Conservation (phyloP, 2,888 invertebrate genomes). For the Nomada flava region DNA sequence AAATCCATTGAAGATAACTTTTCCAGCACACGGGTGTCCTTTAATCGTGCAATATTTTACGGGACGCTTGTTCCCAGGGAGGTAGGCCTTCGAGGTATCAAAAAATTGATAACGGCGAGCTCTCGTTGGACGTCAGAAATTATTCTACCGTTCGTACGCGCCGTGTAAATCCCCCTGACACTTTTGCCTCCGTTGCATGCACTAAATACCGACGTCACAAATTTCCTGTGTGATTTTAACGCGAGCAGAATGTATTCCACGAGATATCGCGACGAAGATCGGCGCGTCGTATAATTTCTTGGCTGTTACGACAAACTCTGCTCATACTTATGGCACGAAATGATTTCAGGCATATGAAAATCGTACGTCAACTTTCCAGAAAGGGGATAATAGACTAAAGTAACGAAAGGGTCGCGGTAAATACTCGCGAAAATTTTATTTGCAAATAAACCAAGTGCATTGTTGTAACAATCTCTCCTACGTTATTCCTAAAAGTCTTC, state of each 20-base stretch:
- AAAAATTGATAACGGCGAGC: constrained; percentile 15
- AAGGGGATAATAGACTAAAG: no score
- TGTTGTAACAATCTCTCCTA: no score
- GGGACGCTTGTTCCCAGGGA: background rate
- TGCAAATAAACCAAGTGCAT: no score
- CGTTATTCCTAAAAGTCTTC: no score
- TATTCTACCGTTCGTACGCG: background rate
- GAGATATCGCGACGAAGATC: background rate
- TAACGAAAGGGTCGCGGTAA: no score
- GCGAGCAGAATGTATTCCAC: background rate
- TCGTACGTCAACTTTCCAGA: no score
- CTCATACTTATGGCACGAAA: no score
- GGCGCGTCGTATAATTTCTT: background rate
- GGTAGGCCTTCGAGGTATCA: background rate
- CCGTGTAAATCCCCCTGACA: constrained; percentile 7
- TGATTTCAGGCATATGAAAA: no score
- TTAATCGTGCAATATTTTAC: constrained; percentile 2
- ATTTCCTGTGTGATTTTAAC: background rate
- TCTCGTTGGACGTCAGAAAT: constrained; percentile 6
- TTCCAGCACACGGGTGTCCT: background rate
- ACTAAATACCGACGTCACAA: background rate
- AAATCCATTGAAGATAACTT: background rate
- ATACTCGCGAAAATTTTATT: no score
- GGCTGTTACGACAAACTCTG: background rate
- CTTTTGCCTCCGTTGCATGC: background rate